phyloP scores from a whole-genome alignment of 2,113 vertebrate species.

The Seriola quinqueradiata region DNA sequence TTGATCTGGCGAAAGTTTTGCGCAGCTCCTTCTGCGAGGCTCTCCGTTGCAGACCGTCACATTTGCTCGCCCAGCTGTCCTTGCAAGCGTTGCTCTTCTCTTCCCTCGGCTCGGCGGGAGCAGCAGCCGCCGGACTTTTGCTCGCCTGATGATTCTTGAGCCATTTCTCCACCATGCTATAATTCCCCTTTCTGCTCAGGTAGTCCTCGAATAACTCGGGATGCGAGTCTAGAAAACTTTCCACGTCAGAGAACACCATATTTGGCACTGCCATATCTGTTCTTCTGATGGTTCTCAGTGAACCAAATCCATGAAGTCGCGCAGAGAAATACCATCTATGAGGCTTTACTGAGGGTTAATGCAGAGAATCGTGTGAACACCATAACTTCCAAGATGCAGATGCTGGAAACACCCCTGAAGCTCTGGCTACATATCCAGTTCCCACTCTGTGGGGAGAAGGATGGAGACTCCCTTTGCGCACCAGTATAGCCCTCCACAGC shows the following conservation, averaged over 20 bases:
- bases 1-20: slow-evolving; percentile 96
- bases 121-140: slow-evolving; percentile 72
- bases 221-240: slow-evolving; percentile 96
- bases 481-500: slow-evolving; percentile 45
- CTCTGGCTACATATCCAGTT: slow-evolving; percentile 47
- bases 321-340: slow-evolving; percentile 76
- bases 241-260: slow-evolving; percentile 93
- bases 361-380: slow-evolving; percentile 45
- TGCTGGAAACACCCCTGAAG: slow-evolving; percentile 42
- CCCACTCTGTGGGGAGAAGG: slow-evolving; percentile 48
- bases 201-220: slow-evolving; percentile 94
- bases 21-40: slow-evolving; percentile 96
- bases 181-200: slow-evolving; percentile 90
- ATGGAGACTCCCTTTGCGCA: slow-evolving; percentile 72
- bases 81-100: slow-evolving; percentile 78
- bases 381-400: slow-evolving; percentile 64
- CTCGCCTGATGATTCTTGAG: slow-evolving; percentile 86
- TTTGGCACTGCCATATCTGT: slow-evolving; percentile 86
- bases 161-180: slow-evolving; percentile 94
- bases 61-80: slow-evolving; percentile 85
- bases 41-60: slow-evolving; percentile 88
- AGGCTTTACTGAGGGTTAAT: slow-evolving; percentile 50
- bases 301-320: slow-evolving; percentile 71
- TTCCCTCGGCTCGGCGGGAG: slow-evolving; percentile 62
- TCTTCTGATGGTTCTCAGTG: slow-evolving; percentile 62